phyloP scores from a whole-genome alignment of 2,113 vertebrate genomes.

The Trochalopteron elliotii region DNA sequence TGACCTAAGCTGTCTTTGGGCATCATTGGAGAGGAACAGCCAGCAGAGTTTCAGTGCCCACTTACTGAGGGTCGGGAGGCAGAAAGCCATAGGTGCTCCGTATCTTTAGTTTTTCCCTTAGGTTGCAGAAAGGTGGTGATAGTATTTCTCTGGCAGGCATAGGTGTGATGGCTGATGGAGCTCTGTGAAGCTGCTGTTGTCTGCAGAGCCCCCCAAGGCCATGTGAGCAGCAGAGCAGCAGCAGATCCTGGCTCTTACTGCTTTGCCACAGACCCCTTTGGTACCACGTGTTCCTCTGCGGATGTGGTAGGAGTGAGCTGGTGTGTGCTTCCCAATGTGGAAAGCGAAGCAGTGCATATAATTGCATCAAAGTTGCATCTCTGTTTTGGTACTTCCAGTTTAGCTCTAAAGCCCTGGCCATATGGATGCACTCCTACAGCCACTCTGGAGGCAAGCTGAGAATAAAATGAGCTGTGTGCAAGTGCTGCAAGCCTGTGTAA shows the following conservation, averaged over 20 bases:
- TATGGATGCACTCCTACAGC: constrained; percentile 54
- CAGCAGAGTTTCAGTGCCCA: background rate
- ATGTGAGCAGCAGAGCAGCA: background rate
- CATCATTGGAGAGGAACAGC: rapidly evolving
- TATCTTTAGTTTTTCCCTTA: background rate
- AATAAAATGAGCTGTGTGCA: constrained; percentile 59
- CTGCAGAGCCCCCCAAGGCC: rapidly evolving
- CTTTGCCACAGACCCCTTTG: background rate
- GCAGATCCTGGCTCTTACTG: background rate
- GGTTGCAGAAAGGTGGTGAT: background rate
- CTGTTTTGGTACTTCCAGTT: constrained; percentile 59
- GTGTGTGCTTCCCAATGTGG: background rate
- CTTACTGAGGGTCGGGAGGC: background rate
- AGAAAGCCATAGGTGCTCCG: background rate
- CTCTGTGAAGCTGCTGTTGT: rapidly evolving
- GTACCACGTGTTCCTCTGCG: background rate
- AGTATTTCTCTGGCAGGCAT: background rate
- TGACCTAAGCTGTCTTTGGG: background rate
- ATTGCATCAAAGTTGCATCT: constrained; percentile 20
- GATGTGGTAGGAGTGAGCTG: constrained; percentile 25
- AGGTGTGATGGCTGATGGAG: background rate
- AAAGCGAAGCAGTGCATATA: background rate
- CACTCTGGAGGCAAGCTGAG: constrained; percentile 55
- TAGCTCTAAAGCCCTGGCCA: constrained; percentile 31
- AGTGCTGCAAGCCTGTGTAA: constrained; percentile 40